phyloP scores from a whole-genome alignment of 2,888 invertebrate species.

The Willowsia nigromaculata region DNA sequence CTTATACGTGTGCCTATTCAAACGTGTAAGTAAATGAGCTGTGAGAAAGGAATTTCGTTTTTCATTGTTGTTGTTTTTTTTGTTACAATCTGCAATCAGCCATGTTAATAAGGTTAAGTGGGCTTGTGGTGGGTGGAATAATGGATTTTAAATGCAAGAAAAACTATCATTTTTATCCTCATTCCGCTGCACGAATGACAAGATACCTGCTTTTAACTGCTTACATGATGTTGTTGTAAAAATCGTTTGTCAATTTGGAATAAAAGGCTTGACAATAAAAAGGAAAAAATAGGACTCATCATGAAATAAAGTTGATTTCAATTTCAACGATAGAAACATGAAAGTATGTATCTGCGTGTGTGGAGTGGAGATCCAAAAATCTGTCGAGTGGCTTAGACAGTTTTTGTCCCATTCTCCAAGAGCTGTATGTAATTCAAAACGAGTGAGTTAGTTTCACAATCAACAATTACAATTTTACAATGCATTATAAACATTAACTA shows the following conservation, averaged over 20 bases:
- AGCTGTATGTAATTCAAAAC: background rate
- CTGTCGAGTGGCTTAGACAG: background rate
- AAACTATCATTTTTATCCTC: constrained; percentile 55
- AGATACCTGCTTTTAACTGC: background rate
- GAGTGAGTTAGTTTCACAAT: constrained; percentile 26
- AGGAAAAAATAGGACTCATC: background rate
- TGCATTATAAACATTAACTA: background rate
- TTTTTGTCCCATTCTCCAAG: background rate
- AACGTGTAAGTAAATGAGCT: constrained; percentile 25
- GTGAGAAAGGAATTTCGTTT: constrained; percentile 30
- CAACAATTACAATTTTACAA: constrained; percentile 11
- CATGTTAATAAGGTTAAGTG: constrained; percentile 28
- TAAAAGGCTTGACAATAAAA: background rate
- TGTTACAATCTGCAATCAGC: background rate
- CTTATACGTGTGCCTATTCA: background rate
- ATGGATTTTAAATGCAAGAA: constrained; percentile 40
- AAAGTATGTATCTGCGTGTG: no score
- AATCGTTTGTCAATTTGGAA: background rate
- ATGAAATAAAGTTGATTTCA: background rate
- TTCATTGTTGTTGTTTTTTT: background rate
- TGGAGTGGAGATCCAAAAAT: background rate
- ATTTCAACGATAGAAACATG: background rate
- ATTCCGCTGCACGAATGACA: constrained; percentile 16
- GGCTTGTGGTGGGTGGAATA: constrained; percentile 49
- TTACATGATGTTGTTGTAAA: background rate